Conservation (phyloP, 2,113 vertebrate species). For the Rhinichthys klamathensis region DNA sequence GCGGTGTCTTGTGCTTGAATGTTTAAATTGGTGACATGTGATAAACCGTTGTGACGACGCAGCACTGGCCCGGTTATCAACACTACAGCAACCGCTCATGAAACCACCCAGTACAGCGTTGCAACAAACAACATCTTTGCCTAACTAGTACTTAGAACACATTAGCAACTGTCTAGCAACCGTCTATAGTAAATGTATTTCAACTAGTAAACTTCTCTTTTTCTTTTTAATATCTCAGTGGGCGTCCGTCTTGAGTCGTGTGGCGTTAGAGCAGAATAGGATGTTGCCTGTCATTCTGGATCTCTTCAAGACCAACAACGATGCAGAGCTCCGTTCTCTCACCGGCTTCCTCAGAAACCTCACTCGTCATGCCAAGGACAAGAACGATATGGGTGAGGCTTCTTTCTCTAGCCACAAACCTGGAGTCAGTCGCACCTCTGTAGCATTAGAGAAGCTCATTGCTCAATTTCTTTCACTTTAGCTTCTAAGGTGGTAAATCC, state of each 20-base stretch:
- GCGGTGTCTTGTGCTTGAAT: too few species aligned
- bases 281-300: slow-evolving; percentile 81
- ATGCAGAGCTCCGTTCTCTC: slow-evolving; percentile 81
- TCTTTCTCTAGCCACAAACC: neutral
- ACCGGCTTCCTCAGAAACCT: slow-evolving; percentile 85
- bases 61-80: too few species aligned
- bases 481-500: slow-evolving; percentile 83
- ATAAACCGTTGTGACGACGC: too few species aligned
- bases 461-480: slow-evolving; percentile 51
- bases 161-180: neutral
- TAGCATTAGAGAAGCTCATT: neutral
- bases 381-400: slow-evolving; percentile 83
- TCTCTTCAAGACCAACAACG: slow-evolving; percentile 73
- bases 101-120: neutral
- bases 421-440: neutral
- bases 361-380: slow-evolving; percentile 79
- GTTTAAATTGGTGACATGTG: too few species aligned
- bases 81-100: too few species aligned
- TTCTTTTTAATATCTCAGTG: slow-evolving; percentile 69
- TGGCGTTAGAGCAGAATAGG: slow-evolving; percentile 83
- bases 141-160: neutral
- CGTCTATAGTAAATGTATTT: neutral
- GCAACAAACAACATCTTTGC: neutral
- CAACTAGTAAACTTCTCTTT: neutral
- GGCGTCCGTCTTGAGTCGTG: slow-evolving; percentile 81